Base-by-base conservation (phyloP, 2,888 invertebrate species). In the Octonoba sinensis region DNA sequence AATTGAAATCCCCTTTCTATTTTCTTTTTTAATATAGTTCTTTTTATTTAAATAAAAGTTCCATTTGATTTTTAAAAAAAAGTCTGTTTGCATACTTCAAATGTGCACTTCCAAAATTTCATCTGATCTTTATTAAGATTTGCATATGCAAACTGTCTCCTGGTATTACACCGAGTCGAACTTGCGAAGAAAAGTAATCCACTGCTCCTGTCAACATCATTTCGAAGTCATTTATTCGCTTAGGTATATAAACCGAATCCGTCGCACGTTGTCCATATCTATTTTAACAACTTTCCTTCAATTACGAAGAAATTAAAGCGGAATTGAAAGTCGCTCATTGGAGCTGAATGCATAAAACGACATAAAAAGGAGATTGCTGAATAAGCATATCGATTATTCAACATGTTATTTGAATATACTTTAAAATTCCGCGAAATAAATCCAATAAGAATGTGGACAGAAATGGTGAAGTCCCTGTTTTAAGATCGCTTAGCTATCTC, bases 391-490 rank as follows among this genome's bases (percentile, higher is more conserved):
- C 22, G 62, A 62, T 62, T 44, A 36, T 62, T 62, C 18, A 44
- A n/a, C 62, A 62, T 62, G 18, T 62, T 62, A 62, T 62, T 46
- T 62, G 62, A 62, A 62, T 62, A 62, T 18, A 13, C 62, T 62
- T 16, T 18, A 44, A 62, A 62, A 46, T 62, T 62, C 15, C 18
- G 3, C 18, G 44, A 62, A 62, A 27, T 62, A 44, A 62, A 62
- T 44, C 18, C 44, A n/a, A 62, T 62, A 44, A 62, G 44, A 62
- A 18, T 62, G 59, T 36, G 44, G 62, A 62, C 20, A 44, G 18
- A 8, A 62, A 36, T 36, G 36, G 36, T 36, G 36, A 36, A 36
- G 36, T 36, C 36, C 11, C 36, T 36, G 36, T 36, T 36, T 36
- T 36, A 36, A 36, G 36, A 36, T 36, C 36, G 36, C 36, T 36